These are phyloP conservation scores for Brachionichthys hirsutus DNA, from an alignment of 2,113 vertebrate species.

Conservation along the genomic window DNA sequence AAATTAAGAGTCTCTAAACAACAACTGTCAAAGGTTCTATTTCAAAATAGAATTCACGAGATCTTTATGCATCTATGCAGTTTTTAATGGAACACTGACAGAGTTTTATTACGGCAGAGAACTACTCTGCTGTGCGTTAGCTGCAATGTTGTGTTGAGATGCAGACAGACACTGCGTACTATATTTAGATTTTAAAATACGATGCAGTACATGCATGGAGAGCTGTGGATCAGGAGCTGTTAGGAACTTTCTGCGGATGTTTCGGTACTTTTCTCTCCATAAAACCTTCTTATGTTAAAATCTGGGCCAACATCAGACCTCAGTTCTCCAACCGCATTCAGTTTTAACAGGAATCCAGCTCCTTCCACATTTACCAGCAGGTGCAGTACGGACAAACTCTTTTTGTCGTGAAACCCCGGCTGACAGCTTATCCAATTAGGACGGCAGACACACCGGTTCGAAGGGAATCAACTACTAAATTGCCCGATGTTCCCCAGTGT, in stretches of 20 bases:
- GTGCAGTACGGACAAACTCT: slow-evolving; percentile 1
- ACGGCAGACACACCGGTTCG: slow-evolving; percentile 33
- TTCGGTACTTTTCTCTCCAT: too few species aligned
- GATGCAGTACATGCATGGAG: too few species aligned
- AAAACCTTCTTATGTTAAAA: too few species aligned
- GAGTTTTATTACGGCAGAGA: neutral
- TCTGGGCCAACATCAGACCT: too few species aligned
- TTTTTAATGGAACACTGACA: slow-evolving; percentile 2
- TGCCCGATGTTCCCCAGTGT: slow-evolving; percentile 41
- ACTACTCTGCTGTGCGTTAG: too few species aligned
- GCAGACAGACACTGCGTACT: too few species aligned
- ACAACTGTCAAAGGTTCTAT: neutral
- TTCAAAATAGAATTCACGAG: neutral
- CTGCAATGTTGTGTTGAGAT: too few species aligned
- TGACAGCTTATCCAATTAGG: slow-evolving; percentile 58
- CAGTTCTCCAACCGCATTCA: too few species aligned
- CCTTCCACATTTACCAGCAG: slow-evolving; percentile 1
- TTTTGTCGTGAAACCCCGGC: slow-evolving; percentile 10
- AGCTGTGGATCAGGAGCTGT: too few species aligned
- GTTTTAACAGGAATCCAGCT: neutral
- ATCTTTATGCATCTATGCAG: neutral
- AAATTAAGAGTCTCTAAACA: slow-evolving; percentile 1
- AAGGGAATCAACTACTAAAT: slow-evolving; percentile 45
- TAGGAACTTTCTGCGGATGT: too few species aligned
- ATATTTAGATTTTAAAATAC: too few species aligned